phyloP scores from a whole-genome alignment of 64 coral and sea anemone species.

The Pocillopora verrucosa region DNA sequence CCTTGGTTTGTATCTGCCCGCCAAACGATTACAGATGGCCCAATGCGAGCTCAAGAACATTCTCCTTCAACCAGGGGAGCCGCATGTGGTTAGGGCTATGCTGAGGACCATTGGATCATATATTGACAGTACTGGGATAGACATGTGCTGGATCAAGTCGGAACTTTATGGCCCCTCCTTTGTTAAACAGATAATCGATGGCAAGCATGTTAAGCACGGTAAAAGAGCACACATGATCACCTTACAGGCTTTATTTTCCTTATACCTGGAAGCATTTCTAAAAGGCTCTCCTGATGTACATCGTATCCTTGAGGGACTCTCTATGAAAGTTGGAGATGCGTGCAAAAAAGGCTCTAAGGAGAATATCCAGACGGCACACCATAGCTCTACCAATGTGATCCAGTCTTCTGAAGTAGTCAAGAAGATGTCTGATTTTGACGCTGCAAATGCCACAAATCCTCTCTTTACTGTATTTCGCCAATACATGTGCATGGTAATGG shows the following conservation, averaged over 20 bases:
- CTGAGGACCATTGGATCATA: slow-evolving; percentile 29
- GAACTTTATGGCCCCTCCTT: slow-evolving; percentile 51
- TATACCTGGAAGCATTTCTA: slow-evolving; percentile 51
- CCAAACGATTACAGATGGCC: slow-evolving; percentile 59
- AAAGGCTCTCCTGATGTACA: slow-evolving; percentile 22
- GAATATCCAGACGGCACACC: slow-evolving; percentile 1
- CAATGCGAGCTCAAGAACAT: slow-evolving; percentile 15
- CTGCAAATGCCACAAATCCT: neutral
- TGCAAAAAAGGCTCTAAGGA: slow-evolving; percentile 16
- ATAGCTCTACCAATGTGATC: neutral
- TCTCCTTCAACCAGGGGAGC: slow-evolving; percentile 56
- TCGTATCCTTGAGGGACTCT: neutral
- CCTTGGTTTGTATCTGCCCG: slow-evolving; percentile 28
- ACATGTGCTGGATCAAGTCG: slow-evolving; percentile 42
- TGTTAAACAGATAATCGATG: slow-evolving; percentile 56
- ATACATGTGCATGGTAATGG: slow-evolving; percentile 43
- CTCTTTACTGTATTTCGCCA: slow-evolving; percentile 45
- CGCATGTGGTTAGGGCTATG: slow-evolving; percentile 47
- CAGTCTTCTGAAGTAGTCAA: slow-evolving; percentile 19
- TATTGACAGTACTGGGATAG: slow-evolving; percentile 45
- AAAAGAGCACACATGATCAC: slow-evolving; percentile 58
- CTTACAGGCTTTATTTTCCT: slow-evolving; percentile 22
- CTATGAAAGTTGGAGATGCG: slow-evolving; percentile 10
- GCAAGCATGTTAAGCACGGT: slow-evolving; percentile 54
- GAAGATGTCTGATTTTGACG: slow-evolving; percentile 43